These are phyloP conservation scores for Spodoptera littoralis DNA, from an alignment of 2,888 invertebrate species.

Conservation along the genomic window DNA sequence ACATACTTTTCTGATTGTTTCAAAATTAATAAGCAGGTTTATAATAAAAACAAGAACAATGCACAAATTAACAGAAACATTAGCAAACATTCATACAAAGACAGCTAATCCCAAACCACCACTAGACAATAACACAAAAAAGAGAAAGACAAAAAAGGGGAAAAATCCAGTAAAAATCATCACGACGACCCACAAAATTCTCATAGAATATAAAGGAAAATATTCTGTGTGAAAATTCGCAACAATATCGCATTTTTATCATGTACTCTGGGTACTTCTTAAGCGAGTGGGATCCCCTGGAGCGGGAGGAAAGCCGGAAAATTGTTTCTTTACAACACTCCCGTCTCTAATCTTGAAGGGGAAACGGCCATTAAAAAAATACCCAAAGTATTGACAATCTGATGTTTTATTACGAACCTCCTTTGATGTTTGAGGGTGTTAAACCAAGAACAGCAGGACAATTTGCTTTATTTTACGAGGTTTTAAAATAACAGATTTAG, in stretches of 20 bases:
- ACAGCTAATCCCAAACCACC: neutral
- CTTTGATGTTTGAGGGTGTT: conserved; percentile 74
- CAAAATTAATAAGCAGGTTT: too few species aligned
- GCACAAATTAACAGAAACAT: neutral
- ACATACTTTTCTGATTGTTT: too few species aligned
- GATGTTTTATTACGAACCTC: conserved; percentile 85
- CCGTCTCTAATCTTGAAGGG: conserved; percentile 81
- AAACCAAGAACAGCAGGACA: conserved; percentile 7
- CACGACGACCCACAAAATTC: conserved; percentile 15
- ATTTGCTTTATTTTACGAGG: conserved; percentile 2
- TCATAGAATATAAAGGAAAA: conserved; percentile 6
- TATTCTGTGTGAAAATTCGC: conserved; percentile 25
- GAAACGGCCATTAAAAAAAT: conserved; percentile 61
- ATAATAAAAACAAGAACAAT: neutral
- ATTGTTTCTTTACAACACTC: conserved; percentile 88
- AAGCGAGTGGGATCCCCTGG: conserved; percentile 71
- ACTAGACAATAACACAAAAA: neutral
- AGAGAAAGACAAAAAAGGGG: conserved; percentile 1
- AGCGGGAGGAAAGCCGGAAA: conserved; percentile 79
- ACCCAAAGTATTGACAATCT: conserved; percentile 70
- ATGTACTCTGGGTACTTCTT: conserved; percentile 78
- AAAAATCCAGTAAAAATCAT: conserved; percentile 18
- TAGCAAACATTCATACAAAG: neutral
- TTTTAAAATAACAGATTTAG: conserved; percentile 1
- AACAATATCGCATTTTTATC: conserved; percentile 81